Conservation (phyloP, 2,113 vertebrate species). For the Myodes glareolus region DNA sequence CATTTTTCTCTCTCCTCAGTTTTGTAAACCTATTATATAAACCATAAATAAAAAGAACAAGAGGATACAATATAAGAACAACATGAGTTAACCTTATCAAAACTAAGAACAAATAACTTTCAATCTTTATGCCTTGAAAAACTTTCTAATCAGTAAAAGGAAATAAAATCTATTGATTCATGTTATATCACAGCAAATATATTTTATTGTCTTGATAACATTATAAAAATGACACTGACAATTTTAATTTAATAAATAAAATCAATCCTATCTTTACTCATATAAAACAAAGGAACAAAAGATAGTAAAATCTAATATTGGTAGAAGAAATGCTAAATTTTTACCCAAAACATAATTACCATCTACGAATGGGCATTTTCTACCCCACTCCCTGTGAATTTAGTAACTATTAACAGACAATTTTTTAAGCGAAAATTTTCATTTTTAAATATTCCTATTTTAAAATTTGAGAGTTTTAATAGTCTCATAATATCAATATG, state of each 20-base stretch:
- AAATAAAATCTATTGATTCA: not conserved
- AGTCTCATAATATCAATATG: not conserved
- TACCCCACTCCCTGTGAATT: not conserved
- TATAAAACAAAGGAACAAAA: not conserved
- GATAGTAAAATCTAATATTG: not conserved
- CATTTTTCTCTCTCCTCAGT: conserved; percentile 56
- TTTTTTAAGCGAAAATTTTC: not conserved
- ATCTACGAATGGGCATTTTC: not conserved
- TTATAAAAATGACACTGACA: not conserved
- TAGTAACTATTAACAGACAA: not conserved
- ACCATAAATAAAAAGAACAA: conserved; percentile 18
- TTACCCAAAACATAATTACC: not conserved
- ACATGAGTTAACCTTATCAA: not conserved
- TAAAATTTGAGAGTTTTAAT: conserved; percentile 13
- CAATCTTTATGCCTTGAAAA: not conserved
- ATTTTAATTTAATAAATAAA: not conserved
- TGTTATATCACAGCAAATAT: not conserved
- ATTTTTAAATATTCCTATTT: not conserved
- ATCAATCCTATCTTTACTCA: not conserved
- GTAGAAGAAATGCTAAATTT: not conserved
- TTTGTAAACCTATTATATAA: conserved; percentile 55
- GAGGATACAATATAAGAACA: not conserved
- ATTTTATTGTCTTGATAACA: not conserved
- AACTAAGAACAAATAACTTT: not conserved
- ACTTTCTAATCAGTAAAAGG: not conserved